Conservation (phyloP, 2,888 invertebrate species). For the Conomelus anceps region DNA sequence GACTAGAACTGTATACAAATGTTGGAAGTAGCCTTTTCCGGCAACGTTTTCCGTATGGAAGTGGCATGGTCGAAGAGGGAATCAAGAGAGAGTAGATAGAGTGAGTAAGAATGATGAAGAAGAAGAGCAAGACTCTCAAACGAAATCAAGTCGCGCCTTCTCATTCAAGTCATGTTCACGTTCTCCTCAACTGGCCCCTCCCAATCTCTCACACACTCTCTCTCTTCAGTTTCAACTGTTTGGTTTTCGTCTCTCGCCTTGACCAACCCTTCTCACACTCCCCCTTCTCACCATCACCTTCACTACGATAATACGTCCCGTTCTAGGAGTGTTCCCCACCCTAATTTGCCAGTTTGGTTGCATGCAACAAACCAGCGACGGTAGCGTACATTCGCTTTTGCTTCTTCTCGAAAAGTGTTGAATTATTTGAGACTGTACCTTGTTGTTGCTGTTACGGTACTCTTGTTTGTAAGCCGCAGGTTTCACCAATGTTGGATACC, state of each 20-base stretch:
- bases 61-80: background rate
- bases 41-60: background rate
- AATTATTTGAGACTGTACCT: background rate
- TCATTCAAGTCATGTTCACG: background rate
- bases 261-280: background rate
- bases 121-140: background rate
- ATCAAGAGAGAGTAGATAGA: background rate
- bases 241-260: background rate
- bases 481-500: background rate
- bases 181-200: background rate
- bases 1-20: background rate
- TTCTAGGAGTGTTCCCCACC: background rate
- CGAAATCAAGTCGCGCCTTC: background rate
- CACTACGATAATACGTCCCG: background rate
- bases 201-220: too few species aligned
- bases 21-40: background rate
- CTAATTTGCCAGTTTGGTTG: background rate
- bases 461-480: background rate
- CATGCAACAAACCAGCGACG: background rate
- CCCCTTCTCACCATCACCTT: background rate
- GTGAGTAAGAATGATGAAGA: background rate
- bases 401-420: too few species aligned
- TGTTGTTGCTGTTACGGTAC: background rate
- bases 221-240: background rate
- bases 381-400: background rate